Percentiles rank a stretch among this genome's conserved stretches.
Conservation (phyloP, 2,113 vertebrate species). For the Plecturocebus donacophilus region DNA sequence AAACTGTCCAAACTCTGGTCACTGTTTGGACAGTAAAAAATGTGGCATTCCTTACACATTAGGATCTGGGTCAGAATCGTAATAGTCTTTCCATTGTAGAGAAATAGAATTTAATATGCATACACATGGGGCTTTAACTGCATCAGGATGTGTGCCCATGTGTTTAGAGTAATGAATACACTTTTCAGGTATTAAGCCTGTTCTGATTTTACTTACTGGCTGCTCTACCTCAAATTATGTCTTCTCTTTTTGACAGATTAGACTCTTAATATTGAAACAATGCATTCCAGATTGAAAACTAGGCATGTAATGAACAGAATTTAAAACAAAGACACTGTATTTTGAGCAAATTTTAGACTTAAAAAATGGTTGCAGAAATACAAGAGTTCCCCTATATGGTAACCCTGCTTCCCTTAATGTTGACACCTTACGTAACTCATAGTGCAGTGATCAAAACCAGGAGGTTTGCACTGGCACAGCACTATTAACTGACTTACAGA, state of each 20-base stretch:
- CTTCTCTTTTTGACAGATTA: neutral
- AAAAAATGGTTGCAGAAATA: neutral
- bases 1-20: neutral
- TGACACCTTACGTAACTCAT: neutral
- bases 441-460: neutral
- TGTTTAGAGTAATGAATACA: neutral
- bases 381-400: neutral
- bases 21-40: neutral
- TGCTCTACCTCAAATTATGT: neutral
- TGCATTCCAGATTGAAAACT: neutral
- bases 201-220: neutral
- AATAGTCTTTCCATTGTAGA: neutral
- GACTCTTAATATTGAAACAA: neutral
- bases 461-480: neutral
- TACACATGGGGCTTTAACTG: neutral
- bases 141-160: neutral
- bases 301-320: neutral
- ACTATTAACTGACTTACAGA: neutral
- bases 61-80: neutral
- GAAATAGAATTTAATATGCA: neutral
- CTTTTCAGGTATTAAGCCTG: neutral
- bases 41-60: neutral
- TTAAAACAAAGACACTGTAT: neutral
- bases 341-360: constrained; percentile 30
- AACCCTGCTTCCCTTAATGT: neutral